Evolutionary conservation across 2,113 vertebrate species (phyloP).

Genomic region (Antechinus flavipes): DNA sequence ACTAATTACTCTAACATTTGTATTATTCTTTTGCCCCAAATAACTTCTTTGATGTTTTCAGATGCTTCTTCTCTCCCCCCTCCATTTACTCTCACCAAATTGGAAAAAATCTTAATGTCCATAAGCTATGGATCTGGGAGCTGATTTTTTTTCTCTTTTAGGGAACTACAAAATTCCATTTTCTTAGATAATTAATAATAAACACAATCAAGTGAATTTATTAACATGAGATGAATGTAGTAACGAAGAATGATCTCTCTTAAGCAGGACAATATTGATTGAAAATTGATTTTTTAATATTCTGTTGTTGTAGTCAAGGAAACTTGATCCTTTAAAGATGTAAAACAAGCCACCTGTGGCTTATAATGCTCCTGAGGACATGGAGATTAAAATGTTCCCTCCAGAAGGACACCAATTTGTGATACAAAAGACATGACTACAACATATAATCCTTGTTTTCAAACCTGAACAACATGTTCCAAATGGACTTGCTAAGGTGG

Average conservation of each 20-base stretch:
- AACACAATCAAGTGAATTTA: neutral
- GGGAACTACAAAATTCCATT: neutral
- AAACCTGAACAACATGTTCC: neutral
- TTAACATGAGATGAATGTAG: neutral
- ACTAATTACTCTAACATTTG: neutral
- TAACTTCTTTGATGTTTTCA: conserved; percentile 31
- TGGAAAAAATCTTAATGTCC: neutral
- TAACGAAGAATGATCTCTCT: neutral
- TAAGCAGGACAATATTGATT: neutral
- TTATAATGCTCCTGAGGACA: neutral
- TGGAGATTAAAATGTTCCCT: neutral
- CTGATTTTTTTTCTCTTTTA: neutral
- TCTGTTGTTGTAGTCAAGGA: neutral
- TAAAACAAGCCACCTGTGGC: neutral
- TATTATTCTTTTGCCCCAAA: neutral
- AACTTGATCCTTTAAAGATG: neutral
- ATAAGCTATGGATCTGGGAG: neutral
- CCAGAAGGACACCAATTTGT: conserved; percentile 13
- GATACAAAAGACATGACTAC: neutral
- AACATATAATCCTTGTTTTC: neutral
- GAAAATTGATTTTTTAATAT: neutral
- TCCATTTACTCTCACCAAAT: conserved; percentile 31
- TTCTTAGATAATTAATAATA: neutral
- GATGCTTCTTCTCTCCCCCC: neutral
- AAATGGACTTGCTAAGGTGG: neutral